Conservation (phyloP, 2,888 invertebrate genomes). For the Digitonthophagus gazella region DNA sequence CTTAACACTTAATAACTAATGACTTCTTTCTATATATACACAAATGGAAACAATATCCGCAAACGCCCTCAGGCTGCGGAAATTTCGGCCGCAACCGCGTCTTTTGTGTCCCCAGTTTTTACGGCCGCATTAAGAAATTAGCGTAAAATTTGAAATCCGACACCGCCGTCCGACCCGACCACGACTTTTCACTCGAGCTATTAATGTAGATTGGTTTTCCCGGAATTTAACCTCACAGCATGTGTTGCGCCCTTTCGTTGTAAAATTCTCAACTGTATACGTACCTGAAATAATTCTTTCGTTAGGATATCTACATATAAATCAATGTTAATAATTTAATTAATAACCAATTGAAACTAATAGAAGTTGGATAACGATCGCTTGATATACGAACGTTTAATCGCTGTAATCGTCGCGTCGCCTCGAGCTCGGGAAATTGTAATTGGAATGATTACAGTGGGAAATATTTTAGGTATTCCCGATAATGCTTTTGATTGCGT, state of each 20-base stretch:
- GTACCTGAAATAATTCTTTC: too few species aligned
- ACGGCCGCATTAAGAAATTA: constrained; percentile 12
- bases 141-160: constrained; percentile 17
- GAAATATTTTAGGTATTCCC: too few species aligned
- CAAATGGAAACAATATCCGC: constrained; percentile 26
- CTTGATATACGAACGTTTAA: too few species aligned
- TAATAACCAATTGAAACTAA: too few species aligned
- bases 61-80: neutral
- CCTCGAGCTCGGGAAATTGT: too few species aligned
- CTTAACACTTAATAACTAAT: constrained; percentile 31
- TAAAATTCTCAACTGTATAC: neutral
- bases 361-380: too few species aligned
- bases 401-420: too few species aligned
- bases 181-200: constrained; percentile 11
- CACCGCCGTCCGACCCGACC: neutral
- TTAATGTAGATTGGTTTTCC: constrained; percentile 1
- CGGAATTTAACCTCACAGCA: neutral
- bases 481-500: too few species aligned
- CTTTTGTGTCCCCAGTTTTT: neutral
- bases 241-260: neutral
- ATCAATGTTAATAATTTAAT: too few species aligned
- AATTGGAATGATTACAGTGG: too few species aligned
- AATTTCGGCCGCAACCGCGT: constrained; percentile 7
- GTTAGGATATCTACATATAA: too few species aligned
- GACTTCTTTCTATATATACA: constrained; percentile 22